Base-by-base conservation (phyloP, 2,888 invertebrate genomes). In the Hydrotaea diabolus region DNA sequence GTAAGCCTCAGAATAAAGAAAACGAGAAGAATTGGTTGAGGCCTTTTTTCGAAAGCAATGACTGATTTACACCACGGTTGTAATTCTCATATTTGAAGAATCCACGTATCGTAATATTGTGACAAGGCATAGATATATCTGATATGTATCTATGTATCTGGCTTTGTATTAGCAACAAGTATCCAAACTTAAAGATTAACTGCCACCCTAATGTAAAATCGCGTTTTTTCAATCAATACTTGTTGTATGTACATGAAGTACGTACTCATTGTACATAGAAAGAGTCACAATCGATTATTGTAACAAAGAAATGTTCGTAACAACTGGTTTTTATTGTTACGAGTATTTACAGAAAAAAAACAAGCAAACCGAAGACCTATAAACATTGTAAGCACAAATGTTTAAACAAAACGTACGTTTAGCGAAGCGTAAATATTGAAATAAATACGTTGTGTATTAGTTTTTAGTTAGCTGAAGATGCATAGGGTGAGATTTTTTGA, bases 351-450 rank as follows among this genome's bases (percentile, higher is more conserved):
- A 31, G 7, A 31, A 31, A 31, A 31, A 31, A 31, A 31, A 31
- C 7, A 31, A 31, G 3, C 7, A 31, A 31, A 31, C 31, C 2
- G 7, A 31, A 31, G 2, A 31, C 3, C 31, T 31, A 31, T 31
- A 31, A 31, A 31, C 31, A 31, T 7, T n/a, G n/a, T n/a, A n/a
- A n/a, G 7, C 7, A 31, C 31, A 31, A 4, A 31, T 7, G 7
- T 31, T 4, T 31, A 31, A 4, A 31, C 21, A 59, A 59, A 7
- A 59, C 21, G 59, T 11, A 9, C 9, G 57, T 26, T 2, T 7
- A 59, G 15, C 59, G 59, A 59, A 59, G 59, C 59, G 59, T 26
- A 59, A 59, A 26, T 59, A 26, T 23, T 55, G 23, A 19, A 55
- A n/a, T 11, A 55, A 55, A 55, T 21, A 2, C 1, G 49, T n/a